phyloP scores from a whole-genome alignment of 1,140 invertebrate genomes.

The Caenorhabditis briggsae region DNA sequence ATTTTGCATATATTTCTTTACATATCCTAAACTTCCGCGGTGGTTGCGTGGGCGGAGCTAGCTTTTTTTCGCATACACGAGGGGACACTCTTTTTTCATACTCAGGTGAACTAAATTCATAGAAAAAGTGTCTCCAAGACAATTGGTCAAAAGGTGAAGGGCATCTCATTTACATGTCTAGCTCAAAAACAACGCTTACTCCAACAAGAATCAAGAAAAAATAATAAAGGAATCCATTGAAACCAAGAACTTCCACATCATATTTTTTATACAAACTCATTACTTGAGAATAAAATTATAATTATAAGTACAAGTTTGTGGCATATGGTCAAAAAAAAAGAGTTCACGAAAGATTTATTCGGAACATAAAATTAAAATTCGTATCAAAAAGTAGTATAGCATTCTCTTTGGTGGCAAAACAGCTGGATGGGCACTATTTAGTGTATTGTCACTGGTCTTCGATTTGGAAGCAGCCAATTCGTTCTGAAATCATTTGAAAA shows the following conservation, averaged over 20 bases:
- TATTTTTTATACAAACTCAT: not conserved
- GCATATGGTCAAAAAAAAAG: not conserved
- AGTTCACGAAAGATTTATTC: not conserved
- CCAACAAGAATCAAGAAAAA: not conserved
- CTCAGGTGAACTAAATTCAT: too few relatives aligned
- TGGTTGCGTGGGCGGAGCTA: too few relatives aligned
- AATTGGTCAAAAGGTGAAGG: not conserved
- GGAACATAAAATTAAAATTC: not conserved
- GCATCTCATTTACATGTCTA: conserved; percentile 1
- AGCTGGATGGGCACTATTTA: too few relatives aligned
- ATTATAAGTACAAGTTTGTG: too few relatives aligned
- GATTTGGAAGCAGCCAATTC: conserved; percentile 38
- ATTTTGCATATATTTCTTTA: too few relatives aligned
- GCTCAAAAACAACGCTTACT: conserved; percentile 3
- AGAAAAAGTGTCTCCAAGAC: too few relatives aligned
- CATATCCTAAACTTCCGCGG: too few relatives aligned
- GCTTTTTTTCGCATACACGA: too few relatives aligned
- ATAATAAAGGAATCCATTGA: not conserved
- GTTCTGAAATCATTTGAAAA: too few relatives aligned
- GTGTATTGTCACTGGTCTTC: not conserved
- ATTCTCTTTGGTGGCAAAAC: too few relatives aligned
- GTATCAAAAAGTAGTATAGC: not conserved
- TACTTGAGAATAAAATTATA: not conserved
- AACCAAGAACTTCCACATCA: not conserved
- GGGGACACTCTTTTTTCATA: too few relatives aligned